Evolutionary conservation across 2,113 vertebrate species (phyloP).

Genomic region (Poecilia latipinna): DNA sequence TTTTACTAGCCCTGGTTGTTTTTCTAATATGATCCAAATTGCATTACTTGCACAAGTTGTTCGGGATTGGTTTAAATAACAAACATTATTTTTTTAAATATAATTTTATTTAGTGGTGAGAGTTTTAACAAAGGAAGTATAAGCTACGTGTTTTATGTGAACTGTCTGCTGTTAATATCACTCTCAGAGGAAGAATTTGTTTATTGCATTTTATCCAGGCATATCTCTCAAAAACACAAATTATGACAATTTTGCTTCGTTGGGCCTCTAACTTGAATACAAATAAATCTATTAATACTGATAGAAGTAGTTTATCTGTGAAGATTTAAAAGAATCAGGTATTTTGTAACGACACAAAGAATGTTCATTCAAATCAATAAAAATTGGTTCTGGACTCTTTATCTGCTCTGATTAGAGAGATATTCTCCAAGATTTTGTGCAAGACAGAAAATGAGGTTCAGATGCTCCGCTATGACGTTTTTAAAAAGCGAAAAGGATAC

Average conservation of each 20-base stretch:
- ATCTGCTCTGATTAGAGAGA: background rate
- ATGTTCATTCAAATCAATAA: background rate
- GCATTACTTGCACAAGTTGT: conserved; percentile 18
- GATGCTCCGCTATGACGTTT: background rate
- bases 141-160: background rate
- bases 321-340: background rate
- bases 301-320: background rate
- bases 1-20: conserved; percentile 18
- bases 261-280: background rate
- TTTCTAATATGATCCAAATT: conserved; percentile 13
- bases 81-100: conserved; percentile 2
- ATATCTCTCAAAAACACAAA: background rate
- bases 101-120: background rate
- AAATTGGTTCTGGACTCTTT: background rate
- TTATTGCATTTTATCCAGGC: background rate
- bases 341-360: background rate
- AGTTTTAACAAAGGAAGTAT: background rate
- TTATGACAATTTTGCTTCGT: background rate
- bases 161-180: background rate
- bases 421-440: background rate
- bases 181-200: background rate
- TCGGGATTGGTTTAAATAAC: conserved; percentile 16
- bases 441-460: no score
- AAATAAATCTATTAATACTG: background rate
- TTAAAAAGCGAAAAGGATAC: background rate